phyloP scores from a whole-genome alignment of 1,140 invertebrate species.

The Drosophila asahinai region DNA sequence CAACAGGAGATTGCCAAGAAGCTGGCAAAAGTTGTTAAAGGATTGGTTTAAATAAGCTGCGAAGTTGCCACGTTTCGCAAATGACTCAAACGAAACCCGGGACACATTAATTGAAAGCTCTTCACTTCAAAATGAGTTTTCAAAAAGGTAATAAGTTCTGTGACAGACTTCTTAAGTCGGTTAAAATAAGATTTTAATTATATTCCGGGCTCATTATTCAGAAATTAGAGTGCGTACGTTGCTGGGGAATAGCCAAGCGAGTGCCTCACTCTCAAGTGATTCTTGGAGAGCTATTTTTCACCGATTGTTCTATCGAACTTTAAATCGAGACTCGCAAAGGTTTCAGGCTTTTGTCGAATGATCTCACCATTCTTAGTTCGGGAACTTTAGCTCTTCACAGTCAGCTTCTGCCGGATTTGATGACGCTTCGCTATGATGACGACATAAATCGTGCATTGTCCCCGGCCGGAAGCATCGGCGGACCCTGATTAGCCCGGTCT shows the following conservation, averaged over 20 bases:
- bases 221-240: neutral
- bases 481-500: constrained; percentile 31
- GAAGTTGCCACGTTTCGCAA: neutral
- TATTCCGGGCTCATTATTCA: neutral
- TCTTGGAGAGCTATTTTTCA: too few species aligned
- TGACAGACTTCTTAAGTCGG: too few species aligned
- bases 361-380: neutral
- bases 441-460: constrained; percentile 31
- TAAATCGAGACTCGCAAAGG: too few species aligned
- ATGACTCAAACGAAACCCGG: neutral
- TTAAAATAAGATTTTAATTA: neutral
- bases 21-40: constrained; percentile 1
- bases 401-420: neutral
- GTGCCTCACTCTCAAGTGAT: too few species aligned
- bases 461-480: constrained; percentile 27
- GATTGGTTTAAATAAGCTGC: constrained; percentile 1
- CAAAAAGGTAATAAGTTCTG: neutral
- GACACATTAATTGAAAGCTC: constrained; percentile 16
- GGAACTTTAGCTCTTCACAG: neutral
- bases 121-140: neutral
- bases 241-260: too few species aligned
- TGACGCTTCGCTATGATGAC: constrained; percentile 1
- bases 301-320: too few species aligned
- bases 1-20: constrained; percentile 9
- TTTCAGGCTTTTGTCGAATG: neutral